Percentiles rank a stretch among this genome's conserved stretches.
These are phyloP conservation scores for Crotalus viridis DNA, from an alignment of 2,113 vertebrate genomes.

Conservation along the genomic window DNA sequence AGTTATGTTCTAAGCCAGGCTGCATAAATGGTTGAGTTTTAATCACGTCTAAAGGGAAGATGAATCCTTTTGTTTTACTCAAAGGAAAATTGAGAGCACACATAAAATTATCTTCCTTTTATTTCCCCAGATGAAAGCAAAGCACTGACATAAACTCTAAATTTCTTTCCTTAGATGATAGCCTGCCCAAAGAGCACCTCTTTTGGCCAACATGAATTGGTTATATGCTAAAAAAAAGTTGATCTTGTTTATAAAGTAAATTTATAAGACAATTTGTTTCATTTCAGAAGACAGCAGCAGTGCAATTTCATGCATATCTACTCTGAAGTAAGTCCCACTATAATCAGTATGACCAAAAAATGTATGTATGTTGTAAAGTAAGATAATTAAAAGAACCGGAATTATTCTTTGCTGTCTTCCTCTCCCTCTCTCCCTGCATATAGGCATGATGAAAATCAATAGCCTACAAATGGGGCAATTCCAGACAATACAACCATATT, in stretches of 20 bases:
- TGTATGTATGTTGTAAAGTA: background rate
- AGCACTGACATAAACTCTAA: background rate
- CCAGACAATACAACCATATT: slow-evolving; percentile 10
- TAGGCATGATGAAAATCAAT: slow-evolving; percentile 23
- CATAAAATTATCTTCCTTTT: slow-evolving; percentile 17
- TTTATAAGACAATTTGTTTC: background rate
- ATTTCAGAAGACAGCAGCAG: background rate
- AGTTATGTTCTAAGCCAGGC: background rate
- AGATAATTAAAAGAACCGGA: slow-evolving; percentile 1
- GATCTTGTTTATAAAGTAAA: background rate
- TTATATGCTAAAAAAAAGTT: slow-evolving; percentile 4
- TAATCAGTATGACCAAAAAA: background rate
- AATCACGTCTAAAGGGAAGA: background rate
- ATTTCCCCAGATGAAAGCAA: slow-evolving; percentile 20
- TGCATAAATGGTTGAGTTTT: background rate
- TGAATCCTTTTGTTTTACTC: slow-evolving; percentile 17
- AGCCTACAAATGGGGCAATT: slow-evolving; percentile 12
- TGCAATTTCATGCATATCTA: background rate
- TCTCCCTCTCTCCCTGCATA: background rate
- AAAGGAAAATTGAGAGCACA: slow-evolving; percentile 36
- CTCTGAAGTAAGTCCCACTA: background rate
- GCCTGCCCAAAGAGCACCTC: background rate
- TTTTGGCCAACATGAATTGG: background rate
- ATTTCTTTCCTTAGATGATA: slow-evolving; percentile 18
- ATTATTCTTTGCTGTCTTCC: background rate